Conservation (phyloP, 1,140 invertebrate genomes). For the Pemphigus obesinymphae region DNA sequence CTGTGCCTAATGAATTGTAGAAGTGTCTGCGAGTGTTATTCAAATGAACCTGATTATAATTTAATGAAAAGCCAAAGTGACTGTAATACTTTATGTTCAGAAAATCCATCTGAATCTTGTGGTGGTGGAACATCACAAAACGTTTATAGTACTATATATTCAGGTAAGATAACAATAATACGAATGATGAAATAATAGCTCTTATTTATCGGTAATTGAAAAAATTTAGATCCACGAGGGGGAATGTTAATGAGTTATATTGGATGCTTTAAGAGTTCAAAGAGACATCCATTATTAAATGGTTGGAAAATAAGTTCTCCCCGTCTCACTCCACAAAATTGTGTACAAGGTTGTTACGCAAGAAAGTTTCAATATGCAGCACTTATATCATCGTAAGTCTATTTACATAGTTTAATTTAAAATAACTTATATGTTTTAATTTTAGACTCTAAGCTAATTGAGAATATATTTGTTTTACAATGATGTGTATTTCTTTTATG, state of each 20-base stretch:
- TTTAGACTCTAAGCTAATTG: too few relatives aligned
- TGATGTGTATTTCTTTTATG: too few relatives aligned
- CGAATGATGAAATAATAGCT: neutral
- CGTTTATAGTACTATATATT: conserved; percentile 43
- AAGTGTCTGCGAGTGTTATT: neutral
- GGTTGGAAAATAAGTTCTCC: neutral
- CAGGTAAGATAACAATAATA: neutral
- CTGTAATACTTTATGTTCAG: conserved; percentile 42
- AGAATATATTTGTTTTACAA: too few relatives aligned
- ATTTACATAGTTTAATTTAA: too few relatives aligned
- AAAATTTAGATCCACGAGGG: neutral
- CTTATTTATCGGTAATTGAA: neutral
- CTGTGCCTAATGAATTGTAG: neutral
- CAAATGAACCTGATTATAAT: neutral
- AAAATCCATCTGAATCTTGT: conserved; percentile 42
- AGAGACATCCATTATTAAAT: conserved; percentile 1
- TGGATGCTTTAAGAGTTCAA: conserved; percentile 12
- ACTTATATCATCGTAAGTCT: too few relatives aligned
- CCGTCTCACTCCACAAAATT: neutral
- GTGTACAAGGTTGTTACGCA: too few relatives aligned
- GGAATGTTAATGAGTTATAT: neutral
- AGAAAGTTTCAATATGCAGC: too few relatives aligned
- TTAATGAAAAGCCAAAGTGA: conserved; percentile 16
- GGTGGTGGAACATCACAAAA: conserved; percentile 34
- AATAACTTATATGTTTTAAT: too few relatives aligned